phyloP scores from a whole-genome alignment of 1,140 invertebrate species.

The Aphelinus atriplicis region DNA sequence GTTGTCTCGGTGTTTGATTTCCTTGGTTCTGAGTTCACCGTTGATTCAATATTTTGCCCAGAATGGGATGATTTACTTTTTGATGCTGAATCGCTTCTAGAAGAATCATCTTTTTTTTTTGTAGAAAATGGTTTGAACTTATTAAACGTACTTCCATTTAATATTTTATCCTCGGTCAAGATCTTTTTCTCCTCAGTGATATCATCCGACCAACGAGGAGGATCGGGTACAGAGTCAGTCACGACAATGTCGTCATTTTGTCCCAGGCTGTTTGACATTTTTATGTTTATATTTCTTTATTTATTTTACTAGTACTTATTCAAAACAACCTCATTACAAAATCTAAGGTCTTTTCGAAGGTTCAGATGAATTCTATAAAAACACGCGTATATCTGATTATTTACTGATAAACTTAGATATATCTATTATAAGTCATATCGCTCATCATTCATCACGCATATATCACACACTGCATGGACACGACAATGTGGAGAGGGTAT shows the following conservation, averaged over 20 bases:
- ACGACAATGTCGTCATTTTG: slow-evolving; percentile 3
- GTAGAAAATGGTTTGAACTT: background rate
- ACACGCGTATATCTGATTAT: no score
- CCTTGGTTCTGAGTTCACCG: slow-evolving; percentile 10
- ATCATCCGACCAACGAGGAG: slow-evolving; percentile 8
- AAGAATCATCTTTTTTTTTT: background rate
- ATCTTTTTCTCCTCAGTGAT: background rate
- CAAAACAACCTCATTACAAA: no score
- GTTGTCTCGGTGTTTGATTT: slow-evolving; percentile 38
- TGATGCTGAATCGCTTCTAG: slow-evolving; percentile 10
- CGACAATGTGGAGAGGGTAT: no score
- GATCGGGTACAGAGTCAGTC: slow-evolving; percentile 22
- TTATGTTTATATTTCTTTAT: no score
- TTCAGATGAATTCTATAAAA: no score
- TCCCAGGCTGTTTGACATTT: no score
- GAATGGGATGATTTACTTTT: background rate
- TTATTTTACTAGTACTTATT: no score
- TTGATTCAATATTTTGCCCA: background rate
- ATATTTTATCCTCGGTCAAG: background rate
- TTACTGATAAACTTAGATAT: no score
- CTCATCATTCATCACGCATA: no score
- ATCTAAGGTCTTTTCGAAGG: no score
- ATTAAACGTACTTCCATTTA: background rate
- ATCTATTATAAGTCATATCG: no score
- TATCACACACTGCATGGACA: no score